phyloP scores from a whole-genome alignment of 2,113 vertebrate species.

The Melanerpes formicivorus region DNA sequence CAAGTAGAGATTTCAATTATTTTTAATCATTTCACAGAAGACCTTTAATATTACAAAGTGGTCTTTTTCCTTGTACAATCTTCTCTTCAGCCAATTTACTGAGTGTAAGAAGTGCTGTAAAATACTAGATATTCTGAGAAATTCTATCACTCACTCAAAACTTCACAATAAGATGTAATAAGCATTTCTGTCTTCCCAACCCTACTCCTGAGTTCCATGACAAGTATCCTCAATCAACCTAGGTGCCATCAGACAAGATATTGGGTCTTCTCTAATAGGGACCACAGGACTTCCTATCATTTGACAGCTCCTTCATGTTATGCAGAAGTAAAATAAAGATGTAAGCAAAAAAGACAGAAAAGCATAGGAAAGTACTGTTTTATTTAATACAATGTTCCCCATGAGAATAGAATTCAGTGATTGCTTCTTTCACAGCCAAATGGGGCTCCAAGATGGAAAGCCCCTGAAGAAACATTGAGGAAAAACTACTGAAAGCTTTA shows the following conservation, averaged over 20 bases:
- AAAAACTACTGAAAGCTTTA: background rate
- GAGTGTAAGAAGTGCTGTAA: background rate
- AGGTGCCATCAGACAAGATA: background rate
- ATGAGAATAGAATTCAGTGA: background rate
- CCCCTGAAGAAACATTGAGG: background rate
- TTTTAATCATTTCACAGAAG: background rate
- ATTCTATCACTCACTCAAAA: background rate
- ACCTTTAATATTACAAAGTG: background rate
- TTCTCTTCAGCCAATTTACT: background rate
- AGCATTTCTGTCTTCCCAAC: background rate
- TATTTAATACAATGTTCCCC: background rate
- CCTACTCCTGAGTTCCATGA: background rate
- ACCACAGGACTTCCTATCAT: background rate
- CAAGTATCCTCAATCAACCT: background rate
- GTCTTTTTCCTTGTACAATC: background rate
- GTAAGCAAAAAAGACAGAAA: background rate
- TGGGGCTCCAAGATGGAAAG: background rate
- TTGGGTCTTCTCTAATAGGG: background rate
- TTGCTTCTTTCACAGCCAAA: background rate
- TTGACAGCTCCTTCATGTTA: background rate
- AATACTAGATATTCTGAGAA: background rate
- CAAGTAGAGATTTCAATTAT: background rate
- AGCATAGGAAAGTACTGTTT: background rate
- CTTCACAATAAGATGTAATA: background rate
- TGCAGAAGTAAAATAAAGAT: background rate